These are phyloP conservation scores for Nudaria mundana DNA, from an alignment of 2,888 invertebrate species.

Conservation along the genomic window DNA sequence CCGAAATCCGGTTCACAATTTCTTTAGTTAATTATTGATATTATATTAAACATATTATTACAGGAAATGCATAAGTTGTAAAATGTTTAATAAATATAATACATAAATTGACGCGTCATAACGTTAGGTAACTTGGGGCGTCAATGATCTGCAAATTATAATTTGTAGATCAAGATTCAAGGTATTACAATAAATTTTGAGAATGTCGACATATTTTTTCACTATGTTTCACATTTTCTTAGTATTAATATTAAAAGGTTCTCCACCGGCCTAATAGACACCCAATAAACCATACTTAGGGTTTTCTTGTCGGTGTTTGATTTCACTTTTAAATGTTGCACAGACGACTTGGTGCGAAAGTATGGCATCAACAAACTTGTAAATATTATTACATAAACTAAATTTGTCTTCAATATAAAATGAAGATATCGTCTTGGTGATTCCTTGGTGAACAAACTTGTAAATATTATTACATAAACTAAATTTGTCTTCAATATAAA, in stretches of 20 bases:
- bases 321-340: neutral
- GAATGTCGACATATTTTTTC: too few species aligned
- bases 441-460: too few species aligned
- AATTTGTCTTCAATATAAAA: constrained; percentile 7
- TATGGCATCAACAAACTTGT: too few species aligned
- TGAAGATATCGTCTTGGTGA: constrained; percentile 37
- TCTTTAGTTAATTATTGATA: neutral
- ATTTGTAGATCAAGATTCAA: too few species aligned
- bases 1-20: constrained; percentile 65
- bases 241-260: constrained; percentile 8
- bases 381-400: too few species aligned
- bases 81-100: neutral
- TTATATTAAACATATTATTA: neutral
- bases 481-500: constrained; percentile 4
- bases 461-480: too few species aligned
- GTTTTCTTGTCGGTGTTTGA: neutral
- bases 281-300: constrained; percentile 4
- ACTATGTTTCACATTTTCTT: constrained; percentile 12
- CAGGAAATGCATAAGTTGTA: neutral
- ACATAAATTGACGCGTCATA: neutral
- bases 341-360: too few species aligned
- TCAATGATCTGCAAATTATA: constrained; percentile 5
- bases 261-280: too few species aligned
- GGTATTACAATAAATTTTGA: constrained; percentile 13
- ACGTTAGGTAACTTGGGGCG: neutral